These are phyloP conservation scores for Diloba caeruleocephala DNA, from an alignment of 2,888 invertebrate species.

Conservation along the genomic window DNA sequence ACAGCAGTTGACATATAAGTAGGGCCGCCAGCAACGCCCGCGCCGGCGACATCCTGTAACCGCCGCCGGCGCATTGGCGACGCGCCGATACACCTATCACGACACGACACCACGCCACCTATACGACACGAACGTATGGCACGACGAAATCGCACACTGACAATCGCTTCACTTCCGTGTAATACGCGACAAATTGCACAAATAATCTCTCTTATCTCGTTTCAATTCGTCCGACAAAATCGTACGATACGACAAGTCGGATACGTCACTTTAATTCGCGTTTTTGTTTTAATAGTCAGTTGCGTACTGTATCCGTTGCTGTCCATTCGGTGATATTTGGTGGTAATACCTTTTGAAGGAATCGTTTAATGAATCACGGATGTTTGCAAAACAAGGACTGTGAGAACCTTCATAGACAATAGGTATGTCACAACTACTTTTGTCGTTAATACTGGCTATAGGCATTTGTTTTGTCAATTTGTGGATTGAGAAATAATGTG, in stretches of 20 bases:
- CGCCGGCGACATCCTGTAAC: slow-evolving; percentile 85
- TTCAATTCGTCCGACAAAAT: slow-evolving; percentile 5
- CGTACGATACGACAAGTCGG: slow-evolving; percentile 2
- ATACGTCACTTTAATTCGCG: slow-evolving; percentile 17
- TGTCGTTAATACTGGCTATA: neutral
- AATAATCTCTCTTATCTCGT: too few relatives aligned
- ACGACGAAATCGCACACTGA: slow-evolving; percentile 20
- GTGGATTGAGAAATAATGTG: neutral
- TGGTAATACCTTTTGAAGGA: slow-evolving; percentile 31
- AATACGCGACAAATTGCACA: neutral
- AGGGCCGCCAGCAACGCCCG: slow-evolving; percentile 86
- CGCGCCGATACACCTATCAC: slow-evolving; percentile 79
- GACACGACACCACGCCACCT: slow-evolving; percentile 58
- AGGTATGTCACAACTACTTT: slow-evolving; percentile 7
- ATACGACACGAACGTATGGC: slow-evolving; percentile 34
- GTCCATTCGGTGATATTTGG: slow-evolving; percentile 22
- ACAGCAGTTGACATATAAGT: slow-evolving; percentile 84
- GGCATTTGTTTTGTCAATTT: slow-evolving; percentile 18
- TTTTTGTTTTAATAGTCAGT: slow-evolving; percentile 26
- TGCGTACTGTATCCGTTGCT: slow-evolving; percentile 16
- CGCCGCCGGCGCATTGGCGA: slow-evolving; percentile 86
- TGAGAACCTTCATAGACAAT: slow-evolving; percentile 31
- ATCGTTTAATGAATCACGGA: slow-evolving; percentile 18
- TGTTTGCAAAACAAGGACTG: slow-evolving; percentile 59
- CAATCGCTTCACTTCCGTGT: neutral